Evolutionary conservation across 2,888 invertebrate genomes (phyloP), one percentile per base, ranked within the genome.

Genomic region (Minunthozetes semirufus): DNA sequence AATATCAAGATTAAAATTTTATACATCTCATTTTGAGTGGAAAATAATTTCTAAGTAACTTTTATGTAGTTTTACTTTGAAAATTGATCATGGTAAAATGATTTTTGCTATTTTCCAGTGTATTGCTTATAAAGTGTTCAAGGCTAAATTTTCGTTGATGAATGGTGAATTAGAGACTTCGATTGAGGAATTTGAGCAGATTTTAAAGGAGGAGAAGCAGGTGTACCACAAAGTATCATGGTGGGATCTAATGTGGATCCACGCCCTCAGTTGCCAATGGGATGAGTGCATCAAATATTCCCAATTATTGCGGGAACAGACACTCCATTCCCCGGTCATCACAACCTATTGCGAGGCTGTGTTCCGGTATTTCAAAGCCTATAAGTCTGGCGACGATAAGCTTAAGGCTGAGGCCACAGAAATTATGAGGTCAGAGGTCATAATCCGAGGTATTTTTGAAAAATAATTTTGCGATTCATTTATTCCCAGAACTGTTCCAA

Each of bases 231-330:
- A 71, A 19, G 5, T 74, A n/a, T 13, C 70, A n/a, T 33, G 53
- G n/a, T 74, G 74, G 74, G 74, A 74, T 42, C 59, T 74, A 1
- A 71, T 74, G 74, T 74, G 53, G 50, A 27, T 50, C 11, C n/a
- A 50, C 19, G 74, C 74, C 8, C 25, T 74, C n/a, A 42, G 27
- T 15, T 74, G 70, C 25, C 22, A 74, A 17, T 71, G 70, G 74
- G 70, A 70, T 56, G 25, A 53, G 19, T 74, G 70, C 6, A 74
- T 74, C 4, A 70, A 53, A 46, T 74, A 74, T 46, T 70, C 74
- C 25, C 42, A 70, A 22, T 19, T 70, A 53, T 29, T 74, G 27
- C 13, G 71, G 15, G 9, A 22, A 13, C 25, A 48, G 19, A 71
- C 74, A 8, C 17, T 71, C 13, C 74, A 70, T 22, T 74, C 71